Conservation (phyloP, 2,797 vertebrate genomes). For the Fringilla coelebs region DNA sequence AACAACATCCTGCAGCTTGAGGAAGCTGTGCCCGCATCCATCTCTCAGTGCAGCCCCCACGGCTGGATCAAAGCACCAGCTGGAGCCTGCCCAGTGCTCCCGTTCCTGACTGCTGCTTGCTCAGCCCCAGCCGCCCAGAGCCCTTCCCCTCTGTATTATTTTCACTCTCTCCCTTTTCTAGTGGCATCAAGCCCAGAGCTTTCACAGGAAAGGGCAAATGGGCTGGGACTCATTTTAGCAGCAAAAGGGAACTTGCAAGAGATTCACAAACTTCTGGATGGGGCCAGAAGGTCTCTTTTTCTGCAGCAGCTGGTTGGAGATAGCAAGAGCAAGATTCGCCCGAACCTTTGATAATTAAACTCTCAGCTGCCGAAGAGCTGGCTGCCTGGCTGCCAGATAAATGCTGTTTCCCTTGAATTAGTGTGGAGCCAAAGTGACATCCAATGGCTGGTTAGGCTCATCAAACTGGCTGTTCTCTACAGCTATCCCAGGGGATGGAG, state of each 20-base stretch:
- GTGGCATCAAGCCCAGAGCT: slow-evolving; percentile 36
- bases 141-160: slow-evolving; percentile 8
- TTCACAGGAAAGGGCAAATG: slow-evolving; percentile 29
- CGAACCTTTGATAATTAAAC: slow-evolving; percentile 67
- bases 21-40: neutral
- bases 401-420: slow-evolving; percentile 67
- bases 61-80: slow-evolving; percentile 6
- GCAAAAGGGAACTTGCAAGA: slow-evolving; percentile 41
- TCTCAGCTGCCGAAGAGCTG: slow-evolving; percentile 60
- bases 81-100: neutral
- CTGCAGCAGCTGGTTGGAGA: slow-evolving; percentile 55
- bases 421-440: slow-evolving; percentile 69
- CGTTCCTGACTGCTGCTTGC: neutral
- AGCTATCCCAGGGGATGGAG: slow-evolving; percentile 43
- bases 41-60: neutral
- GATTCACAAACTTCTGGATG: slow-evolving; percentile 54
- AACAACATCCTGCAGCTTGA: neutral
- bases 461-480: slow-evolving; percentile 64
- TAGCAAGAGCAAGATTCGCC: slow-evolving; percentile 54
- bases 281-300: slow-evolving; percentile 63
- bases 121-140: neutral
- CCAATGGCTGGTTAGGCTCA: slow-evolving; percentile 69
- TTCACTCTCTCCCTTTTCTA: neutral
- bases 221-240: slow-evolving; percentile 37
- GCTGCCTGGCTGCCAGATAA: slow-evolving; percentile 59